These are phyloP conservation scores for Ceryle rudis DNA, from an alignment of 2,797 vertebrate genomes.

Conservation along the genomic window DNA sequence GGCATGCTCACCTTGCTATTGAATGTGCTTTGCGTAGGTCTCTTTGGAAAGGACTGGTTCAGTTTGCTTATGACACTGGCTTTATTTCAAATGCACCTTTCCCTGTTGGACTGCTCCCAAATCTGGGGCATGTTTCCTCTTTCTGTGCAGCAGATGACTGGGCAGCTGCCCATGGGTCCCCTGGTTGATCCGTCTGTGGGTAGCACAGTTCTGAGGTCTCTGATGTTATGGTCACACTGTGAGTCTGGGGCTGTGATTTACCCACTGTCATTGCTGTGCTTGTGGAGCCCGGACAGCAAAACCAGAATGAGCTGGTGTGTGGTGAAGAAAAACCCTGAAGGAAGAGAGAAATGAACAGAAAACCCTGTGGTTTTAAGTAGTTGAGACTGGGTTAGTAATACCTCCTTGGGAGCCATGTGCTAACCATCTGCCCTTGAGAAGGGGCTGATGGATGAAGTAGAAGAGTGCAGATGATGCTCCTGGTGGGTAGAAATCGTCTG, in stretches of 20 bases:
- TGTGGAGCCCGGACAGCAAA: background rate
- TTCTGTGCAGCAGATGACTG: background rate
- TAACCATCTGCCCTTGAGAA: background rate
- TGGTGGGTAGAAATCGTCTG: background rate
- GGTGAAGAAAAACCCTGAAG: background rate
- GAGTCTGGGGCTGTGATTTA: background rate
- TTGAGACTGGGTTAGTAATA: background rate
- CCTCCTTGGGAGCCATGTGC: background rate
- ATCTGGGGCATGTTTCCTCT: background rate
- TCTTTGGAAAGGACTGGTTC: background rate
- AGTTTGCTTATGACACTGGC: background rate
- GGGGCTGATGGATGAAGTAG: background rate
- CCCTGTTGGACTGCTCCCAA: background rate
- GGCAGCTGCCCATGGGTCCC: background rate
- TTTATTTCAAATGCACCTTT: background rate
- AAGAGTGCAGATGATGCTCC: background rate
- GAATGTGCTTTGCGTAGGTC: fast-evolving
- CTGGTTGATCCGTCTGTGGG: fast-evolving
- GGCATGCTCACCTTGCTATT: fast-evolving
- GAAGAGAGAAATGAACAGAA: background rate
- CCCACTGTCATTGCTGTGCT: background rate
- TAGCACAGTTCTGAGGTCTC: background rate
- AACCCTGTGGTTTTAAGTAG: fast-evolving
- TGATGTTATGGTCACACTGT: fast-evolving
- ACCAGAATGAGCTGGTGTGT: background rate